Conservation (phyloP, 2,888 invertebrate genomes). For the Calliopum simillimum region DNA sequence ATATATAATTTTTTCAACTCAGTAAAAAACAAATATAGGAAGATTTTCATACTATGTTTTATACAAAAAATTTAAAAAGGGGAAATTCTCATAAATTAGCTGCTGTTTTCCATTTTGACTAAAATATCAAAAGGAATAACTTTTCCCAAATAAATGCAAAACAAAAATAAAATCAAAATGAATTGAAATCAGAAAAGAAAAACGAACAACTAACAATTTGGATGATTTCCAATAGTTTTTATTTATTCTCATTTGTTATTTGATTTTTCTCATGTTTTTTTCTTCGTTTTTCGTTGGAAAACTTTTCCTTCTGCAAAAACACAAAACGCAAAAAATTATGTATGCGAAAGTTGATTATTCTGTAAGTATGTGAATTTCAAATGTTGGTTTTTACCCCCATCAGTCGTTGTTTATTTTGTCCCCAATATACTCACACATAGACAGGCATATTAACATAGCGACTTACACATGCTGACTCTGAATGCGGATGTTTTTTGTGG, state of each 20-base stretch:
- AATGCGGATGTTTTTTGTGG: slow-evolving; percentile 12
- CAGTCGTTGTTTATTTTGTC: no score
- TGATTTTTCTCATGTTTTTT: neutral
- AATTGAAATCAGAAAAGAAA: neutral
- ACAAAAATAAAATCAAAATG: no score
- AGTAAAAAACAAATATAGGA: no score
- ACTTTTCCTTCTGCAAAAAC: slow-evolving; percentile 7
- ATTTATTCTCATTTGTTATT: neutral
- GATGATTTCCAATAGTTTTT: slow-evolving; percentile 11
- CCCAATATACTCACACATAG: slow-evolving; percentile 4
- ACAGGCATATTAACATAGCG: neutral
- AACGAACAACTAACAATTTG: slow-evolving; percentile 2
- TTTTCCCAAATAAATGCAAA: neutral
- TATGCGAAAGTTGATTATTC: slow-evolving; percentile 32
- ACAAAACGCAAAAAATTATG: slow-evolving; percentile 20
- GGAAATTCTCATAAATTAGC: slow-evolving; percentile 13
- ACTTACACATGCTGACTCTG: neutral
- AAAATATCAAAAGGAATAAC: neutral
- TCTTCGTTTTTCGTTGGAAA: neutral
- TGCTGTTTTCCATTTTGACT: neutral
- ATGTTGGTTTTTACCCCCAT: slow-evolving; percentile 11
- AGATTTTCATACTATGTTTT: no score
- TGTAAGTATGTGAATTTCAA: slow-evolving; percentile 28
- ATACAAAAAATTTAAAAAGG: neutral
- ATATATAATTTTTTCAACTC: no score